Conservation (phyloP, 2,797 vertebrate species). For the Pyrocephalus nanus region DNA sequence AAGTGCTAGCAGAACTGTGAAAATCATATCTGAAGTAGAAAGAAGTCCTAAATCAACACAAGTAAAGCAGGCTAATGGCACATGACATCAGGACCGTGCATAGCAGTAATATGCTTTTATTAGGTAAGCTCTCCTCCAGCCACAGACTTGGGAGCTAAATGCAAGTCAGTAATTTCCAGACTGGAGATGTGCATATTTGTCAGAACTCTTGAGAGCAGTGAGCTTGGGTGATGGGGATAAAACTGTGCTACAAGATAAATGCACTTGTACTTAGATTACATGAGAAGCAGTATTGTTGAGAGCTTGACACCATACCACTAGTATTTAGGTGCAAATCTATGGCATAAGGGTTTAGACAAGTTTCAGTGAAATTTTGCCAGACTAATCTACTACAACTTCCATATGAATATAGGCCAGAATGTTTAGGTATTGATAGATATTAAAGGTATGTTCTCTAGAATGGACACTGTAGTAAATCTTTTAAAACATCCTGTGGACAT, state of each 20-base stretch:
- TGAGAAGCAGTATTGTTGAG: not conserved
- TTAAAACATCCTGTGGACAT: not conserved
- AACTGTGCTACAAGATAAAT: not conserved
- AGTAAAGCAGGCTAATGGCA: not conserved
- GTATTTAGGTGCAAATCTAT: not conserved
- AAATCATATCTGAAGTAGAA: not conserved
- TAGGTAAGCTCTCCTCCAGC: not conserved
- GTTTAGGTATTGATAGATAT: not conserved
- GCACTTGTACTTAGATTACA: not conserved
- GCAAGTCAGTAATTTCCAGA: not conserved
- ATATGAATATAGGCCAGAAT: not conserved
- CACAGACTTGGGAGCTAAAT: not conserved
- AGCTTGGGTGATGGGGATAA: not conserved
- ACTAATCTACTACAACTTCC: not conserved
- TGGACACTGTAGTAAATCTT: not conserved
- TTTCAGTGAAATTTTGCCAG: not conserved
- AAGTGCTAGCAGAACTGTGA: not conserved
- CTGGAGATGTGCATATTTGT: accelerated
- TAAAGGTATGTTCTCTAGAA: not conserved
- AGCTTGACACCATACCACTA: not conserved
- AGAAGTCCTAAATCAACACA: not conserved
- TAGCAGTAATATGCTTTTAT: not conserved
- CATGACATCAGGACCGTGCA: not conserved
- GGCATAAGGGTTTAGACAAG: not conserved
- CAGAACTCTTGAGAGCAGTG: not conserved